Base-by-base conservation (phyloP, 2,888 invertebrate genomes). In the Zootermopsis nevadensis region DNA sequence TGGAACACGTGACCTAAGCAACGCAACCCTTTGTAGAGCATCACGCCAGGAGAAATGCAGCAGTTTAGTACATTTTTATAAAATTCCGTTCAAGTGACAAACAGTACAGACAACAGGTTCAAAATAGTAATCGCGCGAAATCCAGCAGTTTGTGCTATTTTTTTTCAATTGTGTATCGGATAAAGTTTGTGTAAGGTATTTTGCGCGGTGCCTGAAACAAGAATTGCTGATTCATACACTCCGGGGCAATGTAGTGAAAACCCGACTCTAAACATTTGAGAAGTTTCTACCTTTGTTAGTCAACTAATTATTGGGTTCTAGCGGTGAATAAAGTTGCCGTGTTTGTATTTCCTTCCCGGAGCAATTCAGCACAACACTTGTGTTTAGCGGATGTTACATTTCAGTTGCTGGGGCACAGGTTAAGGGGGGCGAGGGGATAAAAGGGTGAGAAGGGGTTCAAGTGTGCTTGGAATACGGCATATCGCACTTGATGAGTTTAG, bases 321-420 rank as follows among this genome's bases (percentile, higher is more conserved):
- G 42, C 8, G n/a, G 24, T 38, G 74, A 74, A 38, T 74, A 74
- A 60, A 35, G 35, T 74, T 74, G 31, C 8, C 15, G 33, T 69
- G 69, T 69, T 69, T 74, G 74, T 74, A 42, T 74, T 74, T 33
- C 24, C 38, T 42, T 74, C 38, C 74, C 15, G 74, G n/a, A 74
- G 74, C 74, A 69, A 69, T 69, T 74, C 74, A 74, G 38, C 74
- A 69, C 74, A 74, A 38, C 74, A 74, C 74, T 74, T 74, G 74
- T 38, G n/a, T 74, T 74, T 74, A 74, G 74, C 38, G 74, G 69
- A 74, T 74, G 74, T 38, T 74, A 74, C 35, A 74, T 38, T 35
- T 33, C n/a, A 38, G 74, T 74, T 74, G 35, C 42, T 35, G 24
- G 74, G 74, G 74, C n/a, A 74, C 24, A 74, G 24, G 1, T 38